Evolutionary conservation across 2,797 vertebrate genomes (phyloP).

Genomic region (Tinamus major): DNA sequence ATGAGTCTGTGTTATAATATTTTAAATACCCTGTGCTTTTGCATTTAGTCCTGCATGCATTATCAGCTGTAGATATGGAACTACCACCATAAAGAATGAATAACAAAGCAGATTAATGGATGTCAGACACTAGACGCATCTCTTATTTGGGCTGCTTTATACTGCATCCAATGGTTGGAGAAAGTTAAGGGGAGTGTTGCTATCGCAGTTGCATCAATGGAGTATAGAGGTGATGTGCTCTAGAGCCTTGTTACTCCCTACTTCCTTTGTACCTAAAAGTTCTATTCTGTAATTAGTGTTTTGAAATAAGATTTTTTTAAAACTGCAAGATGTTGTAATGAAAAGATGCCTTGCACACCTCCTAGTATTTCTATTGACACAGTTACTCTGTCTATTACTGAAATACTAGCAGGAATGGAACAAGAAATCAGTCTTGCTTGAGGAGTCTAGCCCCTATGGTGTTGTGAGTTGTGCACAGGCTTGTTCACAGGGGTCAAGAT

Average conservation of each 20-base stretch:
- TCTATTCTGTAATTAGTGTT: neutral
- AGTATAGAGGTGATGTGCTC: slow-evolving; percentile 24
- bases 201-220: slow-evolving; percentile 45
- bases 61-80: neutral
- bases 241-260: neutral
- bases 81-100: neutral
- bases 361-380: neutral
- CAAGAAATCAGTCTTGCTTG: neutral
- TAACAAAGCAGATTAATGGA: slow-evolving; percentile 50
- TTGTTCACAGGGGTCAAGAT: neutral
- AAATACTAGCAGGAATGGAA: neutral
- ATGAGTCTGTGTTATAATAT: neutral
- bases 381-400: neutral
- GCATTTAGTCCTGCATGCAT: neutral
- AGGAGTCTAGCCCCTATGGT: neutral
- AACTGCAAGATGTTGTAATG: neutral
- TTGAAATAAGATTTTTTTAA: neutral
- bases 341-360: neutral
- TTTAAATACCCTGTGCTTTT: slow-evolving; percentile 44
- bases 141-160: slow-evolving; percentile 27
- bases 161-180: slow-evolving; percentile 18
- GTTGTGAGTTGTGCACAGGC: accelerated
- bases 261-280: neutral
- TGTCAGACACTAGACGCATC: slow-evolving; percentile 10
- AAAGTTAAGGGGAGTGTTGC: slow-evolving; percentile 12